Percentiles rank a stretch among this genome's conserved stretches.
Evolutionary conservation across 2,113 vertebrate genomes (phyloP).

Genomic region (Suricata suricatta): DNA sequence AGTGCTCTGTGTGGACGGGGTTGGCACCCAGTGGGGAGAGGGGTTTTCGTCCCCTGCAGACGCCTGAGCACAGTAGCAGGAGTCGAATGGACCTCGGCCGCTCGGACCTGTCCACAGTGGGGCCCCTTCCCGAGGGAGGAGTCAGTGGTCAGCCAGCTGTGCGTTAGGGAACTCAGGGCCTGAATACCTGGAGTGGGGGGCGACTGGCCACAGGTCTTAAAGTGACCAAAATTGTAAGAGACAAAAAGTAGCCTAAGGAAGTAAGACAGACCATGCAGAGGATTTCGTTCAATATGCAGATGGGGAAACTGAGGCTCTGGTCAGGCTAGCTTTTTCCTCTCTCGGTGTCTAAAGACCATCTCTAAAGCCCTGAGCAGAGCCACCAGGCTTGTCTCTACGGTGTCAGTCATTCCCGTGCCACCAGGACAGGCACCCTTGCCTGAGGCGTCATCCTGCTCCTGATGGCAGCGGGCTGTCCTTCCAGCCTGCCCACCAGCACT

Average conservation of each 20-base stretch:
- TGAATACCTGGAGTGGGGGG: background rate
- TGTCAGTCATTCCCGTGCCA: background rate
- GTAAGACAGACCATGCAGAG: background rate
- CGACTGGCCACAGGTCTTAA: background rate
- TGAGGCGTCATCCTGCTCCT: background rate
- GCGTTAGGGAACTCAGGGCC: background rate
- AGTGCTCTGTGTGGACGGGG: background rate
- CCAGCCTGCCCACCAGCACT: background rate
- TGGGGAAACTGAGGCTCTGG: background rate
- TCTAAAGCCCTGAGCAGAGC: background rate
- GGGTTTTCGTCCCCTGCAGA: background rate
- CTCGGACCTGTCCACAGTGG: background rate
- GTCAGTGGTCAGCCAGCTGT: background rate
- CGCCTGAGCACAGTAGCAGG: background rate
- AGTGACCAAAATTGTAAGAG: background rate
- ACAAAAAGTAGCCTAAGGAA: background rate
- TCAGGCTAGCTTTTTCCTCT: background rate
- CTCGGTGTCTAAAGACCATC: background rate
- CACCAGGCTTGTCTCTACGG: background rate
- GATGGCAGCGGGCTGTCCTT: background rate
- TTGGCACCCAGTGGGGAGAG: accelerated
- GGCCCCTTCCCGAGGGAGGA: background rate
- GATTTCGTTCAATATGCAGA: background rate
- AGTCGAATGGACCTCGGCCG: accelerated
- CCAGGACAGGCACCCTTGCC: background rate